Base-by-base conservation (phyloP, 2,113 vertebrate genomes). In the Laticauda laticaudata region DNA sequence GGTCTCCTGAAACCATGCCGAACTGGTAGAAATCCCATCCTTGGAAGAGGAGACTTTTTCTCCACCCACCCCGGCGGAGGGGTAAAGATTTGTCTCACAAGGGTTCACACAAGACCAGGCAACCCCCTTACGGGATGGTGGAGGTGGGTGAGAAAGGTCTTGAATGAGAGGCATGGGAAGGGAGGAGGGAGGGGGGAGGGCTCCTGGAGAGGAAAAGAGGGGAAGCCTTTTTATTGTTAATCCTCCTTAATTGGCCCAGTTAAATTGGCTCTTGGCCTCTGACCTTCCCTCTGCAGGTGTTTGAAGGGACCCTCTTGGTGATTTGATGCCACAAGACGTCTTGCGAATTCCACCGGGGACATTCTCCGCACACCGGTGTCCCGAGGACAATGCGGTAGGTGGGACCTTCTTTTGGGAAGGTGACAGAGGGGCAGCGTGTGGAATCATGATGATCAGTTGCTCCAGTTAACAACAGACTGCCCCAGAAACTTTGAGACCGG, bases 301-400 rank as follows among this genome's bases (percentile, higher is more conserved):
- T 98, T 91, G 98, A 98, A 95, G 98, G 98, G 5, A 98, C 98
- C 2, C 98, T 98, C 0, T n/a, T n/a, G n/a, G n/a, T n/a, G n/a
- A n/a, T n/a, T n/a, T n/a, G 98, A 98, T 0, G 96, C 98, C 90
- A 96, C 94, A 97, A 97, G 91, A 98, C 98, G 6, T 96, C 97
- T 9, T 98, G 98, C 0, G 98, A 98, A 93, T 98, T 98, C 91
- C n/a, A 98, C 97, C 0, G 98, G 98, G 86, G 98, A 98, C 96
- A 98, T 98, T 94, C 97, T 98, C 23, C 97, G 98, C 43, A 98
- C 97, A 18, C 98, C 98, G 0, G 98, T 98, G 20, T 98, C 98
- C 0, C n/a, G 98, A 98, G 92, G 98, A 98, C 95, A 98, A n/a
- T 98, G 98, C 96, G 98, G 98, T 98, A 93, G 0, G 92, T 93